Evolutionary conservation across 2,113 vertebrate genomes (phyloP).

Genomic region (Chitala chitala): DNA sequence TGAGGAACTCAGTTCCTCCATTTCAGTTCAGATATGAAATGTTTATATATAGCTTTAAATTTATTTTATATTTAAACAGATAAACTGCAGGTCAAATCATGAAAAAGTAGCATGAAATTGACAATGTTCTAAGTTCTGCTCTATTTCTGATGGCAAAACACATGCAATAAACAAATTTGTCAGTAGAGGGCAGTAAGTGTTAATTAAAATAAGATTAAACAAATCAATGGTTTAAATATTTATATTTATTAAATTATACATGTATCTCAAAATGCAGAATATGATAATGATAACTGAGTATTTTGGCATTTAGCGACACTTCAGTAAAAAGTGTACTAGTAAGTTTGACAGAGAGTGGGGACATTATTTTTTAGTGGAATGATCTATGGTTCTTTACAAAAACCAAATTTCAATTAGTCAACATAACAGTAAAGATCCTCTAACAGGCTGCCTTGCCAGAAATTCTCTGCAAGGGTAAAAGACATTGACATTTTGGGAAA

Average conservation of each 20-base stretch:
- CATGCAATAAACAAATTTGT: neutral
- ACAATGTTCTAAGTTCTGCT: too few species aligned
- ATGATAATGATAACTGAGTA: neutral
- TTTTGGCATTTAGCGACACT: too few species aligned
- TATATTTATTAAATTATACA: neutral
- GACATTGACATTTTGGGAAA: neutral
- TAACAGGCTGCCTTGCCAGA: neutral
- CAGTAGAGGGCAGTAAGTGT: conserved; percentile 21
- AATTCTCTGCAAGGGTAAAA: neutral
- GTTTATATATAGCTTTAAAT: neutral
- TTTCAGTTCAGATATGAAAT: neutral
- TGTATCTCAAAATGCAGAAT: neutral
- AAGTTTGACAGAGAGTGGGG: too few species aligned
- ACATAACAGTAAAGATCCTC: neutral
- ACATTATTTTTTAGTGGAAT: neutral
- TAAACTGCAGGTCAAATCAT: neutral
- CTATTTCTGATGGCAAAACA: neutral
- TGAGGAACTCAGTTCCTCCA: neutral
- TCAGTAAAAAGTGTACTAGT: too few species aligned
- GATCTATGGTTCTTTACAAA: neutral
- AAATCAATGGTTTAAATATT: neutral
- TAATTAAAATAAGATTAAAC: neutral
- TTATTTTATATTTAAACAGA: neutral
- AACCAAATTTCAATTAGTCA: neutral
- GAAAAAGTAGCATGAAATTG: neutral